Base-by-base conservation (phyloP, 92 coral and sea anemone species). In the Bergia sp. region DNA sequence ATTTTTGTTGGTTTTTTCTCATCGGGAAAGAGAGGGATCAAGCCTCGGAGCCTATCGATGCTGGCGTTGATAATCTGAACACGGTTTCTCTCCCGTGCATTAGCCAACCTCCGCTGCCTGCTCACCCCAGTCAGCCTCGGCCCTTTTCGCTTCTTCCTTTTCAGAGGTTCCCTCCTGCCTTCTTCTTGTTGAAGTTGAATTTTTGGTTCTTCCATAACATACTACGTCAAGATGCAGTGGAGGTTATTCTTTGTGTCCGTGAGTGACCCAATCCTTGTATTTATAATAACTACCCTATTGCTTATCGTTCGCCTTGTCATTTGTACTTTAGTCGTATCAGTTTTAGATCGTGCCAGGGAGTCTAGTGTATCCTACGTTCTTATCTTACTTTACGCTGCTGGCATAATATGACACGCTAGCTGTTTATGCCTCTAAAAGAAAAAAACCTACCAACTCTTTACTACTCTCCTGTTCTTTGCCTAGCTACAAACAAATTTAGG, bases 1-100 rank as follows among this genome's bases (percentile, higher is more conserved):
- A 93, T 94, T 81, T 94, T 94, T 57, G 97, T 91, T 21, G 97
- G 97, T 37, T 91, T 91, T 90, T 92, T 94, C 86, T 92, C 97
- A 86, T 91, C 95, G n/a, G 97, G 97, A 77, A 92, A 92, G 18
- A 94, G 91, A n/a, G 97, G 97, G 67, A 94, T 94, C 79, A 94
- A 79, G 15, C 90, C 95, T 39, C 97, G 86, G 23, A 94, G 91
- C 66, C 89, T 86, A 39, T 94, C 95, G 49, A 94, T 94, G 85
- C 90, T 91, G 15, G 88, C 93, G 76, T 94, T 94, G 7, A 94
- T 91, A 29, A 85, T 89, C 80, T 94, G 97, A 73, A 94, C 97
- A 18, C 97, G 80, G 80, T 83, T 90, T 77, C 97, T 45, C 88
- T 94, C 97, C 21, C 97, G 91, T 7, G 97, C 89, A 83, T 94